Base-by-base conservation (phyloP, 2,113 vertebrate genomes). In the Sakesphorus luctuosus region DNA sequence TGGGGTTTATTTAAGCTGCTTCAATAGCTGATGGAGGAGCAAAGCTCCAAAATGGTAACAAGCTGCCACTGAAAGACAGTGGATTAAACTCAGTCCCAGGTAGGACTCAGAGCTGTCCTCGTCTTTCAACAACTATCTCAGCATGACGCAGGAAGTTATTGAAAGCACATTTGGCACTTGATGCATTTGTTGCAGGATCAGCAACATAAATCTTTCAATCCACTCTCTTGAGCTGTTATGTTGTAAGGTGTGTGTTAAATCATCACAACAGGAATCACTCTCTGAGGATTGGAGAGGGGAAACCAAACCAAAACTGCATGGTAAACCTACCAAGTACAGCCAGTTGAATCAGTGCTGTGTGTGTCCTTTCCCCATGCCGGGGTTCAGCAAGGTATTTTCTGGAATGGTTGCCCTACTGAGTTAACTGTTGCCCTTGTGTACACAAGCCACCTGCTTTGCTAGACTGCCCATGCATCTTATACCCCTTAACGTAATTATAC, bases 191-290 rank as follows among this genome's bases (percentile, higher is more conserved):
- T 93, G 75, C 84, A 83, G 75, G 67, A 94, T 71, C 79, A 78
- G 73, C 87, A 68, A 59, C 28, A n/a, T 81, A 77, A 90, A 94
- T 92, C 91, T 90, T 93, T 92, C 79, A 67, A 18, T 52, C 29
- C 61, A 18, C 56, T 62, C 3, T 66, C 59, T 35, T 25, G 43
- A 75, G 79, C 7, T 84, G 59, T 76, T 68, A 1, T 40, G 61
- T 35, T 68, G 61, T 72, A 50, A 95, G 79, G 82, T 84, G 68
- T 36, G 47, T 81, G 52, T 65, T 84, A 66, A 74, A 68, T 67
- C 52, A 74, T 11, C 68, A 7, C 31, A 7, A 63, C 50, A 84
- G 43, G 55, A 77, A 47, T 66, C 59, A 20, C 28, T 19, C 38
- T 89, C n/a, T n/a, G 35, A 81, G 40, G 44, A 66, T n/a, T 56